These are phyloP conservation scores for Epinotia ramella DNA, from an alignment of 2,888 invertebrate species.

Conservation along the genomic window DNA sequence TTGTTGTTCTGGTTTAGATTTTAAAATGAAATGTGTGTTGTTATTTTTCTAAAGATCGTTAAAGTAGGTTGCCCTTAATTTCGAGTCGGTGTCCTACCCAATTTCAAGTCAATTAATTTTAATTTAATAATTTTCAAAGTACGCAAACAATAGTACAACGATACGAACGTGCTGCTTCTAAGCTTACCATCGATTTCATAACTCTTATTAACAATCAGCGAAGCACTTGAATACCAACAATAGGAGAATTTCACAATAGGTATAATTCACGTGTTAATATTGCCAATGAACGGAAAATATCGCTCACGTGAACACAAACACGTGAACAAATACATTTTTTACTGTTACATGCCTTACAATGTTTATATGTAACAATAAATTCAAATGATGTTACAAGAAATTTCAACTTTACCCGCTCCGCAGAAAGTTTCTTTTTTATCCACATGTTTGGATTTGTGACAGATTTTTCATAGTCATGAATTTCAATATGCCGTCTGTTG, in stretches of 20 bases:
- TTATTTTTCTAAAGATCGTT: background rate
- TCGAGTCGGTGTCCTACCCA: background rate
- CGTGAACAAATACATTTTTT: conserved; percentile 5
- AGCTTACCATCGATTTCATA: conserved; percentile 2
- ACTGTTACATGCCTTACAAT: background rate
- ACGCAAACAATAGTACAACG: background rate
- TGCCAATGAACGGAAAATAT: background rate
- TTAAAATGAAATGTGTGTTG: background rate
- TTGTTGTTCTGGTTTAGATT: no score
- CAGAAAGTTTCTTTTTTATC: background rate
- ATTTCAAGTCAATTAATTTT: background rate
- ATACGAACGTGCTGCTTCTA: conserved; percentile 1
- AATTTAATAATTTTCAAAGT: background rate
- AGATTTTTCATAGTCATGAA: conserved; percentile 1
- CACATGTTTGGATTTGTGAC: background rate
- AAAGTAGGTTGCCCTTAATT: background rate
- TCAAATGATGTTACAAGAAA: background rate
- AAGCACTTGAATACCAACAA: background rate
- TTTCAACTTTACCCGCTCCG: background rate
- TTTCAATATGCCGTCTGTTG: background rate
- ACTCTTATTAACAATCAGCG: background rate
- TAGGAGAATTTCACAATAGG: conserved; percentile 4
- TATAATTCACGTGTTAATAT: conserved; percentile 15
- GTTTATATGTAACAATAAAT: background rate
- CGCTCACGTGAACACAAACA: conserved; percentile 15